Evolutionary conservation across 30 jellyfish, hydroid and myxozoan species (phyloP), one percentile per base, ranked within the genome.

Genomic region (Chrysaora quinquecirrha): DNA sequence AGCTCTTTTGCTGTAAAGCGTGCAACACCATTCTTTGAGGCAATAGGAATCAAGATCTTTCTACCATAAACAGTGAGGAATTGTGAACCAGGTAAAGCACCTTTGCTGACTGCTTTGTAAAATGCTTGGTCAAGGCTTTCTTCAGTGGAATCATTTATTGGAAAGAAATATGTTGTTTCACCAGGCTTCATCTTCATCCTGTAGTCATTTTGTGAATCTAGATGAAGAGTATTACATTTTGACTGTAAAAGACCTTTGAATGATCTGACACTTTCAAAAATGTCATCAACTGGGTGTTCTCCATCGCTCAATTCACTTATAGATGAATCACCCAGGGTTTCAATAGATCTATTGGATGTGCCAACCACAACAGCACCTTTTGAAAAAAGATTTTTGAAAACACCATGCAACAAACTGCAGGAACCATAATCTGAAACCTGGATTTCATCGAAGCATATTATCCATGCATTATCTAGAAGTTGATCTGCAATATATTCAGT

Each of bases 331-430:
- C 97, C 96, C 28, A 75, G 76, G 21, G 73, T 60, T 0, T 70
- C 85, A 3, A 96, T 96, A 1, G 96, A 29, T 30, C 96, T 60
- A 54, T 90, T 90, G 11, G 97, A 90, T 20, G 97, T 90, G 20
- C 87, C 96, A 64, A 90, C 96, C 1, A 90, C 82, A 22, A 90
- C 90, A 22, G 96, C 97, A 2, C 97, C 97, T 27, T 90, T 76
- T 7, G 82, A 16, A 22, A 90, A 74, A 86, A 90, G 61, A 34
- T 75, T 61, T 22, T 73, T 61, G 49, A 85, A 46, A 30, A 90
- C 96, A 54, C 96, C 94, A 12, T 64, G 79, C 32, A 90, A 83
- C 14, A 90, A 54, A 29, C 85, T 83, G 73, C 86, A 54, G 1
- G 96, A 71, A 1, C 83, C 97, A 63, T 76, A 84, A 71, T 90